A percentile compares a stretch with the other conserved stretches of the same genome.
phyloP scores from a whole-genome alignment of 2,888 invertebrate genomes.

The Yponomeuta sedellus region DNA sequence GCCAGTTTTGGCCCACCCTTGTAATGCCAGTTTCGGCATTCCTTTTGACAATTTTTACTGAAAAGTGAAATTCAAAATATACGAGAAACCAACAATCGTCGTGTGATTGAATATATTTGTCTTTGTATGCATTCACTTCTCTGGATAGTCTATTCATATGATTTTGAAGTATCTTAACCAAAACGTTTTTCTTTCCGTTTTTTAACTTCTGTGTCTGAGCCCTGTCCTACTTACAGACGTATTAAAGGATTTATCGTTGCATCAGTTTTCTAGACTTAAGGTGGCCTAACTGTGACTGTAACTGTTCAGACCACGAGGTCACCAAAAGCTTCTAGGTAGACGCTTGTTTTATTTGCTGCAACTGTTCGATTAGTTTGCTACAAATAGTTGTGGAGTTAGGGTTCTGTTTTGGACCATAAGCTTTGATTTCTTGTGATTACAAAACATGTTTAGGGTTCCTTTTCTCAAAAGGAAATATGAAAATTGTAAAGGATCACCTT shows the following conservation, averaged over 20 bases:
- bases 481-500: too few relatives aligned
- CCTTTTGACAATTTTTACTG: too few relatives aligned
- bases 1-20: too few relatives aligned
- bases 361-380: slow-evolving; percentile 15
- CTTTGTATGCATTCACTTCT: too few relatives aligned
- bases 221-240: slow-evolving; percentile 6
- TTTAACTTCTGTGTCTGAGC: not conserved
- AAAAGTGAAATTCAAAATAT: too few relatives aligned
- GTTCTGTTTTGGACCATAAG: not conserved
- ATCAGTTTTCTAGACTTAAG: not conserved
- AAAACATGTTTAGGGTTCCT: not conserved
- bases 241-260: slow-evolving; percentile 10
- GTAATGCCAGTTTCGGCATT: too few relatives aligned
- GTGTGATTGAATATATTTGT: too few relatives aligned
- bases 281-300: not conserved
- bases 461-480: too few relatives aligned
- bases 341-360: slow-evolving; percentile 9
- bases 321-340: not conserved
- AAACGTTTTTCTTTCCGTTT: not conserved
- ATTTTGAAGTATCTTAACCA: too few relatives aligned
- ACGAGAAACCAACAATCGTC: too few relatives aligned
- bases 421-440: not conserved
- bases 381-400: slow-evolving; percentile 10
- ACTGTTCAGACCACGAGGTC: not conserved
- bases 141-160: too few relatives aligned